These are phyloP conservation scores for Moxostoma hubbsi DNA, from an alignment of 2,797 vertebrate species.

Conservation along the genomic window DNA sequence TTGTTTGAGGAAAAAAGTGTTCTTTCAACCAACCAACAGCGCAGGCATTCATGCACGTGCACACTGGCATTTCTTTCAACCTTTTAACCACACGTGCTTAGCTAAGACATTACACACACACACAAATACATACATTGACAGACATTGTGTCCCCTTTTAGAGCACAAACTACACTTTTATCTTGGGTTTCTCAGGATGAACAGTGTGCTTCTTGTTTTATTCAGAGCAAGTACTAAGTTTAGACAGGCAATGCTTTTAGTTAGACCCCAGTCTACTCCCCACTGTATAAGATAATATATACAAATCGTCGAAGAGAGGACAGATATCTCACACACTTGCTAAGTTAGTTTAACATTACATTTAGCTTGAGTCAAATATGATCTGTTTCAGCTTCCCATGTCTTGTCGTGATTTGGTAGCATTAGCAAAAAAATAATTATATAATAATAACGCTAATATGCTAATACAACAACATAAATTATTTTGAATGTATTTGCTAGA, in stretches of 20 bases:
- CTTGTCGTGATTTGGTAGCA: conserved; percentile 1
- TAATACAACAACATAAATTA: no score
- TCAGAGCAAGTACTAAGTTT: not conserved
- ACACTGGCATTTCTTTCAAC: not conserved
- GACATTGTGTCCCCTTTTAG: not conserved
- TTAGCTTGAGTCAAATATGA: not conserved
- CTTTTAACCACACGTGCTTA: no score
- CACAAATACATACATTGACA: no score
- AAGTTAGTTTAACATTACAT: conserved; percentile 9
- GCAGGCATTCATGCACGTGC: not conserved
- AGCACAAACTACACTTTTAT: conserved; percentile 36
- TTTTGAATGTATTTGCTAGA: no score
- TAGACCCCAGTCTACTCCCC: conserved; percentile 40
- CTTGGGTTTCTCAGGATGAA: conserved; percentile 33
- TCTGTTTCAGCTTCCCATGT: not conserved
- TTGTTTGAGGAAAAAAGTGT: not conserved
- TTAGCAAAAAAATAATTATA: conserved; percentile 2
- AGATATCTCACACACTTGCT: not conserved
- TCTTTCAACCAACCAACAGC: not conserved
- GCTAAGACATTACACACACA: no score
- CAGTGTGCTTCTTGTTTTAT: conserved; percentile 16
- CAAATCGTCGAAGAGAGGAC: conserved; percentile 10
- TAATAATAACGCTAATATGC: not conserved
- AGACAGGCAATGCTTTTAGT: conserved; percentile 52
- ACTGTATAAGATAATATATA: conserved; percentile 56